Evolutionary conservation across 2,888 invertebrate species (phyloP).

Genomic region (Heteromyza rotundicornis): DNA sequence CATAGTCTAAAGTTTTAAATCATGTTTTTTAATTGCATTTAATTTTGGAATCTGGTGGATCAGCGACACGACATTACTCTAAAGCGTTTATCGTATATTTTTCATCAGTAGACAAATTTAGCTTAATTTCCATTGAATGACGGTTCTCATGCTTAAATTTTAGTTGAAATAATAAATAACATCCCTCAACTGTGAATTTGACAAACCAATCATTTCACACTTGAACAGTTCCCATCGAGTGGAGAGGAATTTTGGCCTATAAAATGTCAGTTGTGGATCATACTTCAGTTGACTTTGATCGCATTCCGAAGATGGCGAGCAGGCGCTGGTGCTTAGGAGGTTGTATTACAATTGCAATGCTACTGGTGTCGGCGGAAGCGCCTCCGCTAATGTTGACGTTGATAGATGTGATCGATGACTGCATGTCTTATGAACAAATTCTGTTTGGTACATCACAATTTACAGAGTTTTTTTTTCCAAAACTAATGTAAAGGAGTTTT

Average conservation of each 20-base stretch:
- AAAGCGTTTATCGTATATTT: too few relatives aligned
- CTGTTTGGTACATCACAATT: constrained; percentile 7
- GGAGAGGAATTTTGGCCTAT: background rate
- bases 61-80: too few relatives aligned
- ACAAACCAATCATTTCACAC: background rate
- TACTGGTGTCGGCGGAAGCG: background rate
- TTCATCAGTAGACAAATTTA: too few relatives aligned
- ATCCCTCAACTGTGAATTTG: constrained; percentile 2
- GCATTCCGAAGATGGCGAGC: background rate
- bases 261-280: background rate
- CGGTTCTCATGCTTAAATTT: too few relatives aligned
- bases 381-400: background rate
- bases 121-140: too few relatives aligned
- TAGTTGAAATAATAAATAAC: too few relatives aligned
- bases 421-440: constrained; percentile 20
- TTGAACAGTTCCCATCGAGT: background rate
- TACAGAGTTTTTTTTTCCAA: background rate
- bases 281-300: background rate
- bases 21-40: too few relatives aligned
- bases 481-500: background rate
- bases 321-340: background rate
- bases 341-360: background rate
- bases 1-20: too few relatives aligned
- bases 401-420: constrained; percentile 9
- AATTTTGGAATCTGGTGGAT: too few relatives aligned